A percentile compares a stretch with the other conserved stretches of the same genome.
These are phyloP conservation scores for Brachyptera putata DNA, from an alignment of 2,888 invertebrate species.

Conservation along the genomic window DNA sequence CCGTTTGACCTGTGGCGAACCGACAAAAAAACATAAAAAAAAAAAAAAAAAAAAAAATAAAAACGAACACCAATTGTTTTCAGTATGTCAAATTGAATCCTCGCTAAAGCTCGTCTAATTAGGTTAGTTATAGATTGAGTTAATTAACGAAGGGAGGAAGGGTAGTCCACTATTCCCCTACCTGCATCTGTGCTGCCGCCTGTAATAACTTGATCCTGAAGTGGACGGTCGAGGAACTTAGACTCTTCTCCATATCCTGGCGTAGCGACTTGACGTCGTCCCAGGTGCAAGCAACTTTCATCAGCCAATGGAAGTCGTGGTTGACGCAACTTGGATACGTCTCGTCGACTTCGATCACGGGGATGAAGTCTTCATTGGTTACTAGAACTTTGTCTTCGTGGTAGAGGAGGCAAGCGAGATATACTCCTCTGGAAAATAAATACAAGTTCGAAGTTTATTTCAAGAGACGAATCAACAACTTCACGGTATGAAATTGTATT, in stretches of 20 bases:
- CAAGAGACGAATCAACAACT: too few relatives aligned
- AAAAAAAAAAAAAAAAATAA: too few relatives aligned
- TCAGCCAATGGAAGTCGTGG: slow-evolving; percentile 92
- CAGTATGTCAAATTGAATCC: too few relatives aligned
- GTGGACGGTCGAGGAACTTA: slow-evolving; percentile 81
- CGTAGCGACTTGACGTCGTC: slow-evolving; percentile 88
- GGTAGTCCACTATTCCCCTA: too few relatives aligned
- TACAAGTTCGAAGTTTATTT: too few relatives aligned
- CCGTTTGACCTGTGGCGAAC: too few relatives aligned
- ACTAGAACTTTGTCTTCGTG: slow-evolving; percentile 94
- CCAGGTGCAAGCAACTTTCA: slow-evolving; percentile 89
- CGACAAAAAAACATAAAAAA: too few relatives aligned
- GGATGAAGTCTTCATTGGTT: slow-evolving; percentile 95
- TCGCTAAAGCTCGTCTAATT: too few relatives aligned
- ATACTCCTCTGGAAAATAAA: slow-evolving; percentile 72
- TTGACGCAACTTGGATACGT: slow-evolving; percentile 88
- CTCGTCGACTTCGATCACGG: slow-evolving; percentile 95
- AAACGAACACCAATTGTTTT: too few relatives aligned
- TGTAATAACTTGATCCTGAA: slow-evolving; percentile 88
- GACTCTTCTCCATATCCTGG: slow-evolving; percentile 92
- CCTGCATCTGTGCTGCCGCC: slow-evolving; percentile 86
- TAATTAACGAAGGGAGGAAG: too few relatives aligned
- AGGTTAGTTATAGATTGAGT: too few relatives aligned
- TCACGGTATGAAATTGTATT: too few relatives aligned
- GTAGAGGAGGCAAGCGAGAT: slow-evolving; percentile 88